phyloP scores from a whole-genome alignment of 2,797 vertebrate genomes.

The Coregonus sp. region DNA sequence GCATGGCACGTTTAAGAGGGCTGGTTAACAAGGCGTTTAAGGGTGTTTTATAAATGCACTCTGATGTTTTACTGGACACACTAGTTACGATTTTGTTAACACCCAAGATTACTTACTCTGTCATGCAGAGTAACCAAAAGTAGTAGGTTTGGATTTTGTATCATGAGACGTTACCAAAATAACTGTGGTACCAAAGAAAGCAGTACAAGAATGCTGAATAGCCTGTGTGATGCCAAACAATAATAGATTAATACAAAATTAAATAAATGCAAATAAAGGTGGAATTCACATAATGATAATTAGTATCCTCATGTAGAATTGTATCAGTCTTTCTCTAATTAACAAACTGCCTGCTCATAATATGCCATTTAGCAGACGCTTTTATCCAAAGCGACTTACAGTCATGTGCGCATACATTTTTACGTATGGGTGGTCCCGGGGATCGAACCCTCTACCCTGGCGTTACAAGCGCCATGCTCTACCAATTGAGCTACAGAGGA shows the following conservation, averaged over 20 bases:
- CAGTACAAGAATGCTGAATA: not conserved
- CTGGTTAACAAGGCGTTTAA: slow-evolving; percentile 54
- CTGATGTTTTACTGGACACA: slow-evolving; percentile 55
- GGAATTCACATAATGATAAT: slow-evolving; percentile 6
- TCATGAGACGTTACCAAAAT: not conserved
- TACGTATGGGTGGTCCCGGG: too few species aligned
- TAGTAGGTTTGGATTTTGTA: not conserved
- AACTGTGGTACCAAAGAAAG: not conserved
- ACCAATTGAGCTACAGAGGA: too few species aligned
- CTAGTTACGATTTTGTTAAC: slow-evolving; percentile 59
- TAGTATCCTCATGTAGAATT: not conserved
- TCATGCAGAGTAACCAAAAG: slow-evolving; percentile 24
- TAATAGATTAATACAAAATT: not conserved
- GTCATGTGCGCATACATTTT: too few species aligned
- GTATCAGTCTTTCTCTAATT: not conserved
- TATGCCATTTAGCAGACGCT: too few species aligned
- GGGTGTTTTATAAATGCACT: slow-evolving; percentile 39
- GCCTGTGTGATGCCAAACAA: not conserved
- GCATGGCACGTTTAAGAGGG: slow-evolving; percentile 36
- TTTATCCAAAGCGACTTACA: too few species aligned
- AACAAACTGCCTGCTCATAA: not conserved
- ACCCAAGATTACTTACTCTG: slow-evolving; percentile 14
- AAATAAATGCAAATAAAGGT: slow-evolving; percentile 11
- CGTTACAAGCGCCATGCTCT: too few species aligned
- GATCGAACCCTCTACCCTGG: too few species aligned